Conservation (phyloP, 2,113 vertebrate species). For the Columbina picui region DNA sequence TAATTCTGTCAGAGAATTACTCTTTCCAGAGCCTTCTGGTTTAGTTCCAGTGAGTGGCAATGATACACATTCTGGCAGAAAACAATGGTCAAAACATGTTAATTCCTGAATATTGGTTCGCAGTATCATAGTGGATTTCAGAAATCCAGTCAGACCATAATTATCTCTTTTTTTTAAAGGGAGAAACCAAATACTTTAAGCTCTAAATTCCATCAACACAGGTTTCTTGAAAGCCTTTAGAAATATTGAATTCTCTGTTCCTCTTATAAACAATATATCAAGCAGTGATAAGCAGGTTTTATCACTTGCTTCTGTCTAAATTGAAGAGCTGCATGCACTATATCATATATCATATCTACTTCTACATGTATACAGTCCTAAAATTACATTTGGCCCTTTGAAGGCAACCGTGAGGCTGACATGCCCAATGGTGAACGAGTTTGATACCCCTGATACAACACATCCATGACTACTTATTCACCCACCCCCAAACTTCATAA, state of each 20-base stretch:
- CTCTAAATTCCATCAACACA: not conserved
- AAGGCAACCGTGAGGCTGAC: no score
- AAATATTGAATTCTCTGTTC: not conserved
- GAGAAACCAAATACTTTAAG: not conserved
- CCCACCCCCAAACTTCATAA: not conserved
- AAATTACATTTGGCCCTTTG: no score
- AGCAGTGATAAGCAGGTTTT: not conserved
- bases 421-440: no score
- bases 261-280: not conserved
- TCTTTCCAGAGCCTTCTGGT: not conserved
- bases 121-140: not conserved
- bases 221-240: not conserved
- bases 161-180: not conserved
- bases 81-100: not conserved
- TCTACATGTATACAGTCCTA: no score
- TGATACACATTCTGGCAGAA: not conserved
- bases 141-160: not conserved
- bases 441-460: not conserved
- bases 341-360: no score
- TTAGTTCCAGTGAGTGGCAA: not conserved
- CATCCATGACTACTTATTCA: not conserved
- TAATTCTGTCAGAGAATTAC: not conserved
- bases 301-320: not conserved
- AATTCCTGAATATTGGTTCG: not conserved
- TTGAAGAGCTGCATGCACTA: not conserved